Conservation (phyloP, 2,113 vertebrate genomes). For the rat (Rattus norvegicus) region GRCr8 NC_086037.1:59203001-59203500, state of each 20-base stretch:
- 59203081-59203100: too few species aligned
- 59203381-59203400: not conserved
- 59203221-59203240: not conserved
- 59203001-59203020: too few species aligned
- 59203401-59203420: not conserved
- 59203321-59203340: not conserved
- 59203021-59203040: too few species aligned
- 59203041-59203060: too few species aligned
- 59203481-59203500: not conserved
- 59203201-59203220: not conserved
- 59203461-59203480: not conserved
- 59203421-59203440: not conserved
- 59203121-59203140: too few species aligned
- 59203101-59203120: too few species aligned
- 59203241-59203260: too few species aligned
- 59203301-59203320: not conserved
- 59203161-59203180: too few species aligned
- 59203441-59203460: not conserved
- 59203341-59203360: not conserved
- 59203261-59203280: not conserved
- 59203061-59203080: too few species aligned
- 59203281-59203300: not conserved
- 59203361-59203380: not conserved
- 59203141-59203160: too few species aligned
- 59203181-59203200: too few species aligned